Evolutionary conservation across 2,888 invertebrate species (phyloP).

Genomic region (Harpagoxenus sublaevis): DNA sequence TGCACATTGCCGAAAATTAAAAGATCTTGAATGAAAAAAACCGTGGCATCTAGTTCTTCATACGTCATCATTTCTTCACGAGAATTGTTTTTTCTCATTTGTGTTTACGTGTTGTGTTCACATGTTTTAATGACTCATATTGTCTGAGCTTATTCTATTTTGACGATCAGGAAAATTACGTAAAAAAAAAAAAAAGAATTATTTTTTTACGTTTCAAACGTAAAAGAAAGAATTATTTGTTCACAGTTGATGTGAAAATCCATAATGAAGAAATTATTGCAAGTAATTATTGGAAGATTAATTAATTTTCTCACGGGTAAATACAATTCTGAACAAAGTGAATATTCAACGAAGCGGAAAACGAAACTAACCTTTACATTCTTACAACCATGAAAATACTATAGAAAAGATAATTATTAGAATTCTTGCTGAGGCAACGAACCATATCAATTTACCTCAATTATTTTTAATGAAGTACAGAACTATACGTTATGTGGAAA

Average conservation of each 20-base stretch:
- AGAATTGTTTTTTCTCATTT: not conserved
- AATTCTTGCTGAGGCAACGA: slow-evolving; percentile 10
- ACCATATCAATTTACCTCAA: slow-evolving; percentile 23
- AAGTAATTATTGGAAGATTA: slow-evolving; percentile 28
- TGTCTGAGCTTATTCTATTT: not conserved
- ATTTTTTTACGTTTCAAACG: not conserved
- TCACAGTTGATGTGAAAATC: not conserved
- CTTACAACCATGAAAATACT: slow-evolving; percentile 30
- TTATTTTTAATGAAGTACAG: slow-evolving; percentile 26
- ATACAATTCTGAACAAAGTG: slow-evolving; percentile 38
- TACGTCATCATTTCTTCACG: not conserved
- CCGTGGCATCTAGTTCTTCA: not conserved
- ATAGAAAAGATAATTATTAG: slow-evolving; percentile 26
- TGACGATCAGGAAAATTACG: not conserved
- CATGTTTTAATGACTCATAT: not conserved
- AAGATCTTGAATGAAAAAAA: not conserved
- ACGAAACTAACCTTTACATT: slow-evolving; percentile 16
- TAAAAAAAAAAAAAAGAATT: slow-evolving; percentile 18
- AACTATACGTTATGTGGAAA: not conserved
- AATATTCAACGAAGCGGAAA: slow-evolving; percentile 11
- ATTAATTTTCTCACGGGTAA: slow-evolving; percentile 25
- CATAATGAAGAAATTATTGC: slow-evolving; percentile 2
- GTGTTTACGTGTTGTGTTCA: not conserved
- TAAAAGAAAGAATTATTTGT: not conserved
- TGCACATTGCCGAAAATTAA: not conserved